These are phyloP conservation scores for Morus bassanus DNA, from an alignment of 2,797 vertebrate genomes.

Conservation along the genomic window DNA sequence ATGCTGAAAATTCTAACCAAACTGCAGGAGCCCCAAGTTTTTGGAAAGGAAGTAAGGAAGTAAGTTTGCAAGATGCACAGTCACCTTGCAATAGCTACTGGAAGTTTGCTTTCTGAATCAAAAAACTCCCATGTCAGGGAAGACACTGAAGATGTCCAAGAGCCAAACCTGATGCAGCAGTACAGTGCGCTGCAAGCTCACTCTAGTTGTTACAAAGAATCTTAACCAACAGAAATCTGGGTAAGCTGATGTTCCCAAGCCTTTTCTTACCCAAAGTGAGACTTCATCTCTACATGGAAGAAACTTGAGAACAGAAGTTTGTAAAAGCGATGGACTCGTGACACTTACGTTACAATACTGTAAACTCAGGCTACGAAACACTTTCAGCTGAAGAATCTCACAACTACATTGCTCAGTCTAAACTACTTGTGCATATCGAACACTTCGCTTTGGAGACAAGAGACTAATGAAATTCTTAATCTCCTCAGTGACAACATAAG, in stretches of 20 bases:
- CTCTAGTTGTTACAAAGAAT: not conserved
- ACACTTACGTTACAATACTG: rapidly evolving
- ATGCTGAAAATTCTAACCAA: not conserved
- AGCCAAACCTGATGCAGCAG: not conserved
- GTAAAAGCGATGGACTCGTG: not conserved
- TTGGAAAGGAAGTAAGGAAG: not conserved
- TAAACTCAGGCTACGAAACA: not conserved
- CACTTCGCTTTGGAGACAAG: not conserved
- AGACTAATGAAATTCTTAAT: not conserved
- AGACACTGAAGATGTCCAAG: not conserved
- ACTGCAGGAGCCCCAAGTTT: not conserved
- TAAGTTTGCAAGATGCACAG: not conserved
- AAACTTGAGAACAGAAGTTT: not conserved
- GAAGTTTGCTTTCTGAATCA: not conserved
- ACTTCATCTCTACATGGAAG: not conserved
- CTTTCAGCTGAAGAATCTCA: not conserved
- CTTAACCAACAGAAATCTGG: not conserved
- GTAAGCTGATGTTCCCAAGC: not conserved
- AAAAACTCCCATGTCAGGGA: not conserved
- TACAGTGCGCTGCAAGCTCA: rapidly evolving
- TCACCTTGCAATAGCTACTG: not conserved
- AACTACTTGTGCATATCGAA: not conserved
- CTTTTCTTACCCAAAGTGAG: not conserved
- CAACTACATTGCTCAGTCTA: not conserved
- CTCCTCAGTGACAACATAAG: not conserved